Conservation (phyloP, 2,888 invertebrate species). For the Fabriciana adippe region DNA sequence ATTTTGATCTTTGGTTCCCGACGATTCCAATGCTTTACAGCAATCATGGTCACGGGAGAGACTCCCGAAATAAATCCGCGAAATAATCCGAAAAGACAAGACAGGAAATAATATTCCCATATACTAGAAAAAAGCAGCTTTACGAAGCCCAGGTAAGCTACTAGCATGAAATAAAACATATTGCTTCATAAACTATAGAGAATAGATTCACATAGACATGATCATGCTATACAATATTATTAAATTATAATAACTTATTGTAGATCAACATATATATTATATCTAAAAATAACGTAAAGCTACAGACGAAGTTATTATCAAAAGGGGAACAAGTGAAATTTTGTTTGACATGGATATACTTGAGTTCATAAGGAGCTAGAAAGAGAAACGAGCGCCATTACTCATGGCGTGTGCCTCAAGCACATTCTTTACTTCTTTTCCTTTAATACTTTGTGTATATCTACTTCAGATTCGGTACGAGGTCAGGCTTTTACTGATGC, state of each 20-base stretch:
- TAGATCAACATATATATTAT: neutral
- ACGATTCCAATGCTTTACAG: too few species aligned
- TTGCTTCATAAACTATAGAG: too few species aligned
- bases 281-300: constrained; percentile 26
- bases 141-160: too few species aligned
- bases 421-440: constrained; percentile 59
- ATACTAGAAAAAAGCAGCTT: too few species aligned
- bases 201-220: too few species aligned
- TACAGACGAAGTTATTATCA: constrained; percentile 49
- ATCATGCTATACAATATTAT: neutral
- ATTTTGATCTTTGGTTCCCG: too few species aligned
- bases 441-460: constrained; percentile 47
- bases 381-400: constrained; percentile 69
- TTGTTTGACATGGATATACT: constrained; percentile 71
- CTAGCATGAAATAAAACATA: too few species aligned
- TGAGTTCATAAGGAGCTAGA: constrained; percentile 67
- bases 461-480: constrained; percentile 62
- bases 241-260: neutral
- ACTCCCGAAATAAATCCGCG: too few species aligned
- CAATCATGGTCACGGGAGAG: too few species aligned
- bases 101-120: neutral
- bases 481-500: constrained; percentile 57
- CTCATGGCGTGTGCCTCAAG: constrained; percentile 62
- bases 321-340: constrained; percentile 64
- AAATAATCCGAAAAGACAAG: too few species aligned